Percentiles rank a stretch among this genome's conserved stretches.
phyloP scores from a whole-genome alignment of 2,888 invertebrate genomes.

The Thelaira solivaga region DNA sequence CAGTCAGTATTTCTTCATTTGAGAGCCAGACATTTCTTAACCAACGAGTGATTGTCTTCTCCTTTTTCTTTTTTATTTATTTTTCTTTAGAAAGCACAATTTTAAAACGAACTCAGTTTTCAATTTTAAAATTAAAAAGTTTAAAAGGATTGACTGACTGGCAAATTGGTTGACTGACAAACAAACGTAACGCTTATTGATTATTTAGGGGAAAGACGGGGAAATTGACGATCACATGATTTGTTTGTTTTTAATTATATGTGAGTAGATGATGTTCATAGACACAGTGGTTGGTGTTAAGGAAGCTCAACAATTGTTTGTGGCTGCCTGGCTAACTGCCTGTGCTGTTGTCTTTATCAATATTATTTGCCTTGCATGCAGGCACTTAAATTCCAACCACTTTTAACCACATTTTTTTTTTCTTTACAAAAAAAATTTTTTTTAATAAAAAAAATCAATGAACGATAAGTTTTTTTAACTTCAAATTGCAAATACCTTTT shows the following conservation, averaged over 20 bases:
- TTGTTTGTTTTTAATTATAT: conserved; percentile 7
- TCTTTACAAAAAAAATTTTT: background rate
- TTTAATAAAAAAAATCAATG: too few species aligned
- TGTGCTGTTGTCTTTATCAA: background rate
- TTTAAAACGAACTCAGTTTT: background rate
- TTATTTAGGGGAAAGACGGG: too few species aligned
- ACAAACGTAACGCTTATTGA: too few species aligned
- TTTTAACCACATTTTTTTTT: conserved; percentile 1
- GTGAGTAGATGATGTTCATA: too few species aligned
- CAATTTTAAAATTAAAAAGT: background rate
- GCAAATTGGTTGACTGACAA: too few species aligned
- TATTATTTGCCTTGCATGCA: conserved; percentile 2
- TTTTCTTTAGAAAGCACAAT: too few species aligned
- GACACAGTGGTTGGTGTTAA: conserved; percentile 15
- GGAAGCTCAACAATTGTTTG: conserved; percentile 38
- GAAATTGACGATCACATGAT: conserved; percentile 43
- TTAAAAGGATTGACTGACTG: conserved; percentile 2
- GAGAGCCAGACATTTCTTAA: background rate
- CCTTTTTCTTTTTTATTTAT: conserved; percentile 19
- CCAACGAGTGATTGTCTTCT: conserved; percentile 5
- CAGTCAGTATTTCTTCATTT: background rate
- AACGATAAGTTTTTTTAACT: background rate
- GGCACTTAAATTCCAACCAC: conserved; percentile 17
- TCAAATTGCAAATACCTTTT: conserved; percentile 44
- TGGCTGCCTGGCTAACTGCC: background rate